These are phyloP conservation scores for Drosophila birchii DNA, from an alignment of 2,888 invertebrate genomes.

Conservation along the genomic window DNA sequence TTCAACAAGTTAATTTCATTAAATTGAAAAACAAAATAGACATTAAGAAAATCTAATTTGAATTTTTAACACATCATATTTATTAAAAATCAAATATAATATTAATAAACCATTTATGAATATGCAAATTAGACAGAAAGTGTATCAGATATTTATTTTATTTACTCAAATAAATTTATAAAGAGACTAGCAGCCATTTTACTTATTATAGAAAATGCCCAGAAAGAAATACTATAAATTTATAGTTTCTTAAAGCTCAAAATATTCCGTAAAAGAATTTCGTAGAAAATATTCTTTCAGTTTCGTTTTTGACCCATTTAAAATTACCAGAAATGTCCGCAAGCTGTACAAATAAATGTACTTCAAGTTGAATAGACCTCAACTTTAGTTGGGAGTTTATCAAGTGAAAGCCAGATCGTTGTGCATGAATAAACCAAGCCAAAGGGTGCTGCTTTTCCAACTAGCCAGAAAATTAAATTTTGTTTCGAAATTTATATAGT, in stretches of 20 bases:
- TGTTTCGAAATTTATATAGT: conserved; percentile 6
- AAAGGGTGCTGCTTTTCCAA: background rate
- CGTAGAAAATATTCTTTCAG: background rate
- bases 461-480: conserved; percentile 26
- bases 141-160: background rate
- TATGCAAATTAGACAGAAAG: background rate
- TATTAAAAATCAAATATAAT: background rate
- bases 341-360: conserved; percentile 34
- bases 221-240: too few species aligned
- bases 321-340: conserved; percentile 9
- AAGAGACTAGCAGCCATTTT: rapidly evolving
- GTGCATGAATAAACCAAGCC: conserved; percentile 31
- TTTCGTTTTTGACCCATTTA: conserved; percentile 26
- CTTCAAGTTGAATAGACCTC: conserved; percentile 26
- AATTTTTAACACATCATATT: background rate
- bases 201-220: background rate
- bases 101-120: background rate
- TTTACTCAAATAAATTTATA: background rate
- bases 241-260: background rate
- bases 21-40: background rate
- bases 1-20: background rate
- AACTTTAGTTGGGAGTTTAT: conserved; percentile 13
- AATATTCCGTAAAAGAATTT: background rate
- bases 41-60: background rate
- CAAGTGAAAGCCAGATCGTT: conserved; percentile 15